Base-by-base conservation (phyloP, 2,113 vertebrate genomes). In the Rousettus leschenaultii region DNA sequence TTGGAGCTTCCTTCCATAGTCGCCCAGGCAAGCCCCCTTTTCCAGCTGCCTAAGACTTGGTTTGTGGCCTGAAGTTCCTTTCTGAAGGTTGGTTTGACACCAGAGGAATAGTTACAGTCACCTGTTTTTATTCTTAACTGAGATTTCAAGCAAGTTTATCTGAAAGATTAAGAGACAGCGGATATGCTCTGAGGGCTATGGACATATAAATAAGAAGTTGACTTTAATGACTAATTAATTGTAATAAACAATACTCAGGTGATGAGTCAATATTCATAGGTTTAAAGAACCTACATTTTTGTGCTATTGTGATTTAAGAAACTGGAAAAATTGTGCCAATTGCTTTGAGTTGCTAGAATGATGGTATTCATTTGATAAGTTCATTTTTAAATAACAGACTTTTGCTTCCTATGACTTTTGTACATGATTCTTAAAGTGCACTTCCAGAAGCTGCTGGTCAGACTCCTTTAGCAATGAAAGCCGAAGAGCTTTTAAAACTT, bases 301-400 rank as follows among this genome's bases (percentile, higher is more conserved):
- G 78, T 96, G 45, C 57, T 77, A 0, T 75, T 70, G 21, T 21
- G 45, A 75, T 89, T 83, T 79, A 57, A 89, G 79, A 95, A 97
- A 97, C 96, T 97, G 97, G 95, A 96, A 96, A 68, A 38, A 19
- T 21, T 40, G 38, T 94, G 94, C 88, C 95, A 94, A 9, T 68
- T 70, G 45, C 87, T 83, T 70, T 48, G 43, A 91, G 45, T 61
- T 85, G 33, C 28, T 45, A 0, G 70, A 79, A n/a, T 8, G 70
- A 30, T 79, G 59, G 7, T 92, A 48, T 91, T 78, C 45, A 35
- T 74, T 53, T 92, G 65, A 65, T 65, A 84, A 61, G 71, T 24
- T 93, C 86, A n/a, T 86, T 93, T 71, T 28, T 24, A 68, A 93
- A 70, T 65, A 55, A 55, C 51, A 74, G 51, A 48, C 18, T 66